These are phyloP conservation scores for Otus scops DNA, from an alignment of 2,797 vertebrate genomes.

Conservation along the genomic window DNA sequence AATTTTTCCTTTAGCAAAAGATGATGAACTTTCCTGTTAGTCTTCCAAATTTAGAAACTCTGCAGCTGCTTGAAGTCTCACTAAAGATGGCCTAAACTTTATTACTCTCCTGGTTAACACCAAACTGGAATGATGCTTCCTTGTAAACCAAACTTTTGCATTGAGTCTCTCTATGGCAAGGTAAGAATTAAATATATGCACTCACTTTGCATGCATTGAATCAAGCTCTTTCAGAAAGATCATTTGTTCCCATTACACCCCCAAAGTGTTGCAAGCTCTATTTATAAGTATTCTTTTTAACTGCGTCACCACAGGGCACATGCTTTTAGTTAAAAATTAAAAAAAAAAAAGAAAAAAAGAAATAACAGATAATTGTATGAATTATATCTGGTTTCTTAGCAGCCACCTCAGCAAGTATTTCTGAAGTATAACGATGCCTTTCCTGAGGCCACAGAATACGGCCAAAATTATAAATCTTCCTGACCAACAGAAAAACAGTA, in stretches of 20 bases:
- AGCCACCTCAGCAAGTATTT: conserved; percentile 64
- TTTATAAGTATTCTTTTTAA: conserved; percentile 25
- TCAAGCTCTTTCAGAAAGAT: conserved; percentile 51
- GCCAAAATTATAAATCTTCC: background rate
- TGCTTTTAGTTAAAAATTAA: conserved; percentile 71
- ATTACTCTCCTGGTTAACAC: background rate
- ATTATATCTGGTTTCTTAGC: conserved; percentile 13
- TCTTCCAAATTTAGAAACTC: conserved; percentile 47
- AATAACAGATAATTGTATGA: background rate
- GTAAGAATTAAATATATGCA: conserved; percentile 76
- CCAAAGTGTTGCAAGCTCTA: conserved; percentile 66
- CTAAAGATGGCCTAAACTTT: conserved; percentile 32
- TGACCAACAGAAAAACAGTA: background rate
- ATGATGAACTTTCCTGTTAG: background rate
- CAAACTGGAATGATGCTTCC: conserved; percentile 1
- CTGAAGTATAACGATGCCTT: conserved; percentile 75
- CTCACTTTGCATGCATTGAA: conserved; percentile 75
- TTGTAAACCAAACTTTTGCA: conserved; percentile 29
- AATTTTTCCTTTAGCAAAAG: conserved; percentile 20
- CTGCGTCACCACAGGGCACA: conserved; percentile 68
- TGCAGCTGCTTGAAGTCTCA: background rate
- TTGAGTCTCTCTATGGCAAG: conserved; percentile 68
- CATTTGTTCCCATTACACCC: conserved; percentile 65
- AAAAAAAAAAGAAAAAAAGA: conserved; percentile 8
- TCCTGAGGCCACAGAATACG: background rate